Evolutionary conservation across 2,797 vertebrate genomes (phyloP), one percentile per base, ranked within the genome.

Genomic region (Lagodon rhomboides): DNA sequence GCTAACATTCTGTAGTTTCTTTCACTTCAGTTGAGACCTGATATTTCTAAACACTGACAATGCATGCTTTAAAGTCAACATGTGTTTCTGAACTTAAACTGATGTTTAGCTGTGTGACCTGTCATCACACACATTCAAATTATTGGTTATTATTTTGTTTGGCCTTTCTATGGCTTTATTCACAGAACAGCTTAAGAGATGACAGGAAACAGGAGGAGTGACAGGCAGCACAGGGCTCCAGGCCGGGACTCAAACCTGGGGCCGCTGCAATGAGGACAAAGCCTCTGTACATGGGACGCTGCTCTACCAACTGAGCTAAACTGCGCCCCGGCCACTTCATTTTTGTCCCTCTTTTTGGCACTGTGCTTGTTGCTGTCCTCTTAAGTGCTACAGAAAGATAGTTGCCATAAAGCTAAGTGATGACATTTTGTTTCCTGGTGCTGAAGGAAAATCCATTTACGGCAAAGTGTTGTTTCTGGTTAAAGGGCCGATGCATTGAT

Each of bases 401-500:
- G 82, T 76, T 61, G 62, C 74, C 81, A 51, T 73, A 77, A 79
- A 73, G 82, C 75, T 66, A 78, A 69, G 62, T 73, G 65, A 85
- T 79, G 60, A 63, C 64, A 79, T 87, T 89, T 83, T 73, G 76
- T 77, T 78, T 82, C 77, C 55, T 67, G 71, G 50, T 73, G 73
- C 77, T 73, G 81, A 79, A 80, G 61, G 82, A 80, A 90, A 85
- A 86, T 90, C 82, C 70, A 87, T 89, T 85, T 89, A 81, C 83
- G 79, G 66, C 7, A 38, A 75, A 76, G 74, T 83, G 71, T 86
- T 77, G 68, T 87, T 63, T 73, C 5, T 66, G 66, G 81, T 67
- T 83, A 91, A 83, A 87, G 75, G 55, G 67, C 80, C 43, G 63
- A 77, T 59, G 44, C 85, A 88, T 90, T 88, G 89, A 93, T 90